Evolutionary conservation across 1,140 invertebrate species (phyloP).

Genomic region (Archivesica marissinica): DNA sequence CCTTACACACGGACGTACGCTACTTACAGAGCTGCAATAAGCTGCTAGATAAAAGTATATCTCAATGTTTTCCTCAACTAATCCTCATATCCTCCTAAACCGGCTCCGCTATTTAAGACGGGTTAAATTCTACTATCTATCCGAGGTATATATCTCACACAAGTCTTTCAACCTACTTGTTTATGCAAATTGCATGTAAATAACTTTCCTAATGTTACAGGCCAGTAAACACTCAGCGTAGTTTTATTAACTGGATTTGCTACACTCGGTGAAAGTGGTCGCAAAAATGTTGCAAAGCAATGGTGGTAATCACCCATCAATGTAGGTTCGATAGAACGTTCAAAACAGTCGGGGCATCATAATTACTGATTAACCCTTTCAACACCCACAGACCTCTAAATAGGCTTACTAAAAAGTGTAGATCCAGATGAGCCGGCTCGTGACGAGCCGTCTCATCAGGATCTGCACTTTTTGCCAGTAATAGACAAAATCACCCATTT

Average conservation of each 20-base stretch:
- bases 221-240: slow-evolving; percentile 12
- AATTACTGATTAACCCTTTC: too few species aligned
- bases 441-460: not conserved
- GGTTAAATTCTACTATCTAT: slow-evolving; percentile 19
- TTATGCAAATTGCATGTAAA: slow-evolving; percentile 35
- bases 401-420: not conserved
- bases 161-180: not conserved
- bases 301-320: slow-evolving; percentile 12
- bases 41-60: not conserved
- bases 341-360: too few species aligned
- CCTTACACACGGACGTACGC: not conserved
- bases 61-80: slow-evolving; percentile 19
- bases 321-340: not conserved
- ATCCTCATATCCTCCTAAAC: slow-evolving; percentile 18
- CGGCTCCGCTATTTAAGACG: not conserved
- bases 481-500: not conserved
- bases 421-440: not conserved
- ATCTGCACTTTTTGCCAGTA: not conserved
- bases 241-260: slow-evolving; percentile 25
- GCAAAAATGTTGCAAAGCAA: not conserved
- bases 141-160: not conserved
- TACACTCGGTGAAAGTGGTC: slow-evolving; percentile 16
- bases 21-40: not conserved
- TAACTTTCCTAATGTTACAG: slow-evolving; percentile 28
- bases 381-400: not conserved